Conservation (phyloP, 2,797 vertebrate genomes). For the Steatocranus sp. region DNA sequence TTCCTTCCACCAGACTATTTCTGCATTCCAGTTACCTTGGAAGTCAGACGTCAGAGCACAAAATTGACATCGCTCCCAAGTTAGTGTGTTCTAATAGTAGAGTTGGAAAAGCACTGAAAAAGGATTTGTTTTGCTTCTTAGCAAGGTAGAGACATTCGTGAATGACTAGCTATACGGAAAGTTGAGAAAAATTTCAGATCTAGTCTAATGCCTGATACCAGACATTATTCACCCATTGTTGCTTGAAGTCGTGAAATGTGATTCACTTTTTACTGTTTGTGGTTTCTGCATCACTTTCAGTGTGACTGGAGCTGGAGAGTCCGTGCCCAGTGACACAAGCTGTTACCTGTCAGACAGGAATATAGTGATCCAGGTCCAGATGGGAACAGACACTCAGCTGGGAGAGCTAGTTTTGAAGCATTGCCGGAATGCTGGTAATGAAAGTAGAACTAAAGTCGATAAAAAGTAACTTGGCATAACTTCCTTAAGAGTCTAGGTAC, state of each 20-base stretch:
- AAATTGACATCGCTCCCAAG: not conserved
- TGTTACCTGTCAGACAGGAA: not conserved
- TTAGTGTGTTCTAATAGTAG: not conserved
- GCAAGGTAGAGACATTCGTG: not conserved
- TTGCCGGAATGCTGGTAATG: not conserved
- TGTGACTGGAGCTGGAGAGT: not conserved
- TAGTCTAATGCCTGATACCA: not conserved
- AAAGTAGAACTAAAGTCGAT: not conserved
- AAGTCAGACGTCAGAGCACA: not conserved
- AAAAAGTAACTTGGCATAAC: not conserved
- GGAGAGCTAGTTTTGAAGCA: not conserved
- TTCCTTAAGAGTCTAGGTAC: not conserved
- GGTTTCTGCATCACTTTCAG: not conserved
- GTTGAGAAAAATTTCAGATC: not conserved
- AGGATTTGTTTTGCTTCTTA: not conserved
- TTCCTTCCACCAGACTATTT: not conserved
- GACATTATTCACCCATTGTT: not conserved
- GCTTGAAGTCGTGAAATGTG: not conserved
- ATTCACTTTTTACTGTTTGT: not conserved
- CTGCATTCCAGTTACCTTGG: not conserved
- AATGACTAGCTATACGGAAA: not conserved
- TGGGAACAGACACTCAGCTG: not conserved
- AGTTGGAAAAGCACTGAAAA: not conserved
- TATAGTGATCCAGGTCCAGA: not conserved
- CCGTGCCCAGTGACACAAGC: not conserved